A percentile compares a stretch with the other conserved stretches of the same genome.
Conservation (phyloP, 2,888 invertebrate species). For the Cerceris ruficornis region DNA sequence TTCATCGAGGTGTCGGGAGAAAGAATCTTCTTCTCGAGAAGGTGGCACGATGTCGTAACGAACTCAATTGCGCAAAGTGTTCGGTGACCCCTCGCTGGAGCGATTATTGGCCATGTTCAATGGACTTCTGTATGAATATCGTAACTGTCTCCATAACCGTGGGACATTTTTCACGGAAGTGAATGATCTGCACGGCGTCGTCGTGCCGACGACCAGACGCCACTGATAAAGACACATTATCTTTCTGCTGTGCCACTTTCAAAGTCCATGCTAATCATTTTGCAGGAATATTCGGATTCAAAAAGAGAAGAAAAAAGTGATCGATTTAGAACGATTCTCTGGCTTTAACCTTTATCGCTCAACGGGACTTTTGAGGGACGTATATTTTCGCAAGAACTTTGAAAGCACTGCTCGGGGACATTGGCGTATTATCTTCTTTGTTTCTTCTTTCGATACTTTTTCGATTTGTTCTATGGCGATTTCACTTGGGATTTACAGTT, state of each 20-base stretch:
- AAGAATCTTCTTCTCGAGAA: no score
- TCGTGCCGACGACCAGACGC: constrained; percentile 12
- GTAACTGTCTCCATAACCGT: constrained; percentile 10
- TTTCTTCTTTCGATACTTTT: no score
- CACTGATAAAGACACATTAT: constrained; percentile 39
- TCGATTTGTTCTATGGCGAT: no score
- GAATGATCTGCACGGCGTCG: constrained; percentile 21
- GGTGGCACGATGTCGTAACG: no score
- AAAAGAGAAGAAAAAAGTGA: constrained; percentile 5
- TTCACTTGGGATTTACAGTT: no score
- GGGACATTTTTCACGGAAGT: constrained; percentile 38
- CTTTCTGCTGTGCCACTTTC: constrained; percentile 4
- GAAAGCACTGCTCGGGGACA: no score
- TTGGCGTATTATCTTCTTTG: no score
- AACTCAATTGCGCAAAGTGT: background rate
- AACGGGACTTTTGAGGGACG: no score
- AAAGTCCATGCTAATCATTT: constrained; percentile 11
- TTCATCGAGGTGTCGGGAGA: no score
- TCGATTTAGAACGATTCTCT: background rate
- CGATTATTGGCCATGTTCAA: background rate
- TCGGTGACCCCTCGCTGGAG: background rate
- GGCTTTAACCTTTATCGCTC: no score
- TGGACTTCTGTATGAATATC: background rate
- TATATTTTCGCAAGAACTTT: no score
- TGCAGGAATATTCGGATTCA: constrained; percentile 22